Conservation (phyloP, 2,113 vertebrate genomes). For the Oxygymnocypris stewartii region DNA sequence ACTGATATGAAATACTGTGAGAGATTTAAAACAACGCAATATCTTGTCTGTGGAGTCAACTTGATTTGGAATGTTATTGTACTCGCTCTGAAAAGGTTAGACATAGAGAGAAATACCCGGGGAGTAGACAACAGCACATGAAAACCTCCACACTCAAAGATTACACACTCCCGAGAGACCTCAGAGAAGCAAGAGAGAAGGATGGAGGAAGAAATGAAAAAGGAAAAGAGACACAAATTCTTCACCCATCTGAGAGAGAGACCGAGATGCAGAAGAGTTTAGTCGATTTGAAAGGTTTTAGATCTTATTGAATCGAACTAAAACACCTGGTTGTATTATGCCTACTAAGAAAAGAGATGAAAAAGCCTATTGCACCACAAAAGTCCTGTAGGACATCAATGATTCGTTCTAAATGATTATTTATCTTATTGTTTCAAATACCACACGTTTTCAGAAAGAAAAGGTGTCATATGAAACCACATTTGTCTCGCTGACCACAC, state of each 20-base stretch:
- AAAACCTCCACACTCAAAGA: conserved; percentile 25
- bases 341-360: neutral
- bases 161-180: neutral
- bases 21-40: neutral
- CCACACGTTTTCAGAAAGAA: neutral
- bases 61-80: conserved; percentile 2
- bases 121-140: conserved; percentile 4
- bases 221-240: neutral
- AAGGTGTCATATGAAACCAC: neutral
- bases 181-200: neutral
- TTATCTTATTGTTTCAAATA: neutral
- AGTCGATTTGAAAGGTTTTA: neutral
- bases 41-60: neutral
- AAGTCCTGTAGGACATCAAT: neutral
- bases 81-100: neutral
- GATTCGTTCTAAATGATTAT: neutral
- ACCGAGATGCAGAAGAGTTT: neutral
- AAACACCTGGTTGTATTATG: neutral
- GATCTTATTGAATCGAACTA: neutral
- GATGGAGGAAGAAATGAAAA: neutral
- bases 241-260: neutral
- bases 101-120: neutral
- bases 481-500: neutral
- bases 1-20: neutral
- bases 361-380: neutral